These are phyloP conservation scores for Melopsittacus undulatus DNA, from an alignment of 2,797 vertebrate species.

Conservation along the genomic window DNA sequence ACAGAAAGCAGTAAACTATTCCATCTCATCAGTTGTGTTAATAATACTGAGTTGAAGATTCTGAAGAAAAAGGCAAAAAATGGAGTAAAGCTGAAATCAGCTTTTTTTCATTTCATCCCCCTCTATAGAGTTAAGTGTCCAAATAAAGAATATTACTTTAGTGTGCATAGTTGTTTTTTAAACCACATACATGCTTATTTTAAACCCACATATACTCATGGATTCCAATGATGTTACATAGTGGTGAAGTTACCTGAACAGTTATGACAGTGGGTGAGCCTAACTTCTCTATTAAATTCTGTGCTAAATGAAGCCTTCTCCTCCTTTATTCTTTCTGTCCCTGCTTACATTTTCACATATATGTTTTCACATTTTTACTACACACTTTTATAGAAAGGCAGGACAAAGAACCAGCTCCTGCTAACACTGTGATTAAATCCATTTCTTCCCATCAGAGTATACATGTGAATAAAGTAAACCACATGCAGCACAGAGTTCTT, in stretches of 20 bases:
- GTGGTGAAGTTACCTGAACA: neutral
- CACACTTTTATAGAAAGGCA: neutral
- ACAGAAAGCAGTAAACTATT: neutral
- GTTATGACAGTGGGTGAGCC: rapidly evolving
- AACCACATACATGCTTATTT: neutral
- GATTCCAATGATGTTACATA: neutral
- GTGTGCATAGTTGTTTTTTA: neutral
- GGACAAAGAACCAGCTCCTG: neutral
- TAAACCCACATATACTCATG: neutral
- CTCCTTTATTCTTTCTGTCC: neutral
- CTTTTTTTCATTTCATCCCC: neutral
- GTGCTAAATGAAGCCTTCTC: neutral
- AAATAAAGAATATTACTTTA: neutral
- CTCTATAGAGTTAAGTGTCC: neutral
- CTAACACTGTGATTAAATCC: neutral
- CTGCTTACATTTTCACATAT: neutral
- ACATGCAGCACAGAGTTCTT: neutral
- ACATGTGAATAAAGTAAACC: neutral
- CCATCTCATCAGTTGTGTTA: neutral
- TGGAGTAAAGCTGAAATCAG: neutral
- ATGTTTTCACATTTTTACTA: neutral
- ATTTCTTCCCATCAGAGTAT: neutral
- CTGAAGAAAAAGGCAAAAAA: neutral
- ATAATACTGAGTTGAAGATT: neutral
- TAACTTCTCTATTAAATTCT: neutral